Evolutionary conservation across 2,113 vertebrate genomes (phyloP).

Genomic region (Malurus alboscapulatus): DNA sequence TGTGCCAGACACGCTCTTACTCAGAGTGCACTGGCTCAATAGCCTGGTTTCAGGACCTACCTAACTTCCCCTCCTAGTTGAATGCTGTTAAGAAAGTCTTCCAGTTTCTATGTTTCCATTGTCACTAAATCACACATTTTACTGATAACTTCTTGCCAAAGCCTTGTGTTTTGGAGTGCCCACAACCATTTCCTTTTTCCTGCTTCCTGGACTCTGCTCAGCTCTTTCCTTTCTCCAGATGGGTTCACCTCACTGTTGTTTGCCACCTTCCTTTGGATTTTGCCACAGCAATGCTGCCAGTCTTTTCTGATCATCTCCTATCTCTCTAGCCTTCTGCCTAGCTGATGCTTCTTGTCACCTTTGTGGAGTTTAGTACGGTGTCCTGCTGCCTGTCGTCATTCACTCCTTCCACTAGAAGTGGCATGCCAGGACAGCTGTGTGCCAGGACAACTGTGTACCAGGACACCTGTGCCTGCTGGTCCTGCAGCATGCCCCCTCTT

Average conservation of each 20-base stretch:
- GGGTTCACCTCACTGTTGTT: not conserved
- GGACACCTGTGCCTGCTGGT: rapidly evolving
- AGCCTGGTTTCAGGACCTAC: not conserved
- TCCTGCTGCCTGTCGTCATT: not conserved
- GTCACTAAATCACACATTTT: not conserved
- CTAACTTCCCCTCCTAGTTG: not conserved
- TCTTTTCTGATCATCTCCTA: not conserved
- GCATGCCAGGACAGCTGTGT: not conserved
- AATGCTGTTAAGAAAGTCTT: not conserved
- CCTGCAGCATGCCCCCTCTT: not conserved
- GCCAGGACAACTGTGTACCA: not conserved
- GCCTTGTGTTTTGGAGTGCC: not conserved
- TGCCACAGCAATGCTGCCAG: not conserved
- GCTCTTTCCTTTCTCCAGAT: not conserved
- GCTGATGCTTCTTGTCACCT: not conserved
- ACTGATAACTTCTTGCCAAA: not conserved
- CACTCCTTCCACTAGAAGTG: rapidly evolving
- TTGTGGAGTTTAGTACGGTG: not conserved
- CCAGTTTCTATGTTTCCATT: not conserved
- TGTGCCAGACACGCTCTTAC: not conserved
- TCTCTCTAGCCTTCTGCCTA: not conserved
- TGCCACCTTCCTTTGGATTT: not conserved
- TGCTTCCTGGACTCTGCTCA: not conserved
- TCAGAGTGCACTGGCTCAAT: rapidly evolving
- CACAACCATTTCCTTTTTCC: rapidly evolving